These are phyloP conservation scores for Periphyllus acericola DNA, from an alignment of 2,888 invertebrate species.

Conservation along the genomic window DNA sequence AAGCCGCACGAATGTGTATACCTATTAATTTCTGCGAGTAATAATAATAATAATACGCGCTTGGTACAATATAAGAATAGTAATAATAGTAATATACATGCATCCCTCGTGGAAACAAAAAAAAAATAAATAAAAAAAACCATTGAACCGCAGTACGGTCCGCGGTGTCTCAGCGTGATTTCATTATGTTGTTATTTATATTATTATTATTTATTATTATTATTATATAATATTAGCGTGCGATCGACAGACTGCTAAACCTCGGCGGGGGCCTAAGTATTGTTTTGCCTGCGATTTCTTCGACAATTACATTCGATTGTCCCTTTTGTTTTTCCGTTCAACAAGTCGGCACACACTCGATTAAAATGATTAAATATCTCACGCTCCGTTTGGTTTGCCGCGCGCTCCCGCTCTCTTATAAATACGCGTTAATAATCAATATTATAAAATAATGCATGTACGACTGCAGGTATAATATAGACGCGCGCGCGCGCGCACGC, in stretches of 20 bases:
- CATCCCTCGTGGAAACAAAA: slow-evolving; percentile 5
- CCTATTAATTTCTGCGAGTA: slow-evolving; percentile 14
- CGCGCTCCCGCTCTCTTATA: not conserved
- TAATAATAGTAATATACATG: not conserved
- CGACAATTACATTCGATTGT: slow-evolving; percentile 54
- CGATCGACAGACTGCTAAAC: slow-evolving; percentile 58
- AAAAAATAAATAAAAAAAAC: slow-evolving; percentile 22
- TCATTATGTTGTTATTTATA: slow-evolving; percentile 56
- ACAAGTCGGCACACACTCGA: slow-evolving; percentile 53
- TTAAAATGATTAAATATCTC: slow-evolving; percentile 57
- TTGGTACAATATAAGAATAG: not conserved
- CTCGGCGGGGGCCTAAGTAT: slow-evolving; percentile 46
- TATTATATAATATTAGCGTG: slow-evolving; percentile 49
- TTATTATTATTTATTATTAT: slow-evolving; percentile 50
- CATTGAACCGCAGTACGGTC: slow-evolving; percentile 24
- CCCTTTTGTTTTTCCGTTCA: slow-evolving; percentile 58
- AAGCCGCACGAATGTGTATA: not conserved
- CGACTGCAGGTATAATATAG: not conserved
- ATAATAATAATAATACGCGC: slow-evolving; percentile 11
- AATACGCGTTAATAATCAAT: slow-evolving; percentile 1
- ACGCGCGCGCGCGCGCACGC: not conserved
- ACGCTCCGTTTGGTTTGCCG: slow-evolving; percentile 50
- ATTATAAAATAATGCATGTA: slow-evolving; percentile 13
- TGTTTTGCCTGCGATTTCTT: slow-evolving; percentile 49
- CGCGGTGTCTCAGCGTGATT: slow-evolving; percentile 43